Evolutionary conservation across 2,113 vertebrate genomes (phyloP), one percentile per base, ranked within the genome.

Genomic region (Brachionichthys hirsutus): DNA sequence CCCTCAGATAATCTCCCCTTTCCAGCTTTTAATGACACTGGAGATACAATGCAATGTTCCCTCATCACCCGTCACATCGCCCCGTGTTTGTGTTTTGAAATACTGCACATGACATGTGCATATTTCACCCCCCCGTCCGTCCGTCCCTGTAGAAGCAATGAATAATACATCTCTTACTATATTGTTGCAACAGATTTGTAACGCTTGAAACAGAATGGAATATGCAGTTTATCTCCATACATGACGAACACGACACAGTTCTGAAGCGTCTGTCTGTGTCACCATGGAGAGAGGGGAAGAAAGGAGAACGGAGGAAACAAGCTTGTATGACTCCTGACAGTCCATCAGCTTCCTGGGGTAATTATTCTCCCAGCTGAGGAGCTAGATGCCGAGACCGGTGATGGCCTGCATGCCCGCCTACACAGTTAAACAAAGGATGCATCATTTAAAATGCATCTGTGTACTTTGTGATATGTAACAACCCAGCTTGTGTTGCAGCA

Each of bases 161-260:
- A 89, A 88, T 88, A 83, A 89, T 86, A 77, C 81, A 88, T 87
- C 24, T 82, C 85, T 87, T 78, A 82, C 82, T 75, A 84, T 84
- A 87, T 88, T 88, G 89, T 85, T 88, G 84, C 81, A 81, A 81
- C 62, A 88, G 73, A 89, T 89, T 87, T 87, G 84, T 86, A 87
- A 87, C 80, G 85, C 85, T 86, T 88, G 85, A 89, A 88, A 89
- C 76, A 50, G 82, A 89, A 88, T 91, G 78, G 79, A 84, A 84
- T 82, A 87, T 90, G 78, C 70, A 86, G 82, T 85, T 87, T 87
- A 87, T 88, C 84, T 85, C 81, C 47, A 40, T 71, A 72, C 67
- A 58, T 38, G 60, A 73, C 24, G 45, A 82, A 78, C 81, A 79
- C 80, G 75, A 80, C 69, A 74, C 77, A 72, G 76, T 78, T 84